Evolutionary conservation across 1,140 invertebrate species (phyloP), one percentile per base, ranked within the genome.

Genomic region (Chironomus tepperi): DNA sequence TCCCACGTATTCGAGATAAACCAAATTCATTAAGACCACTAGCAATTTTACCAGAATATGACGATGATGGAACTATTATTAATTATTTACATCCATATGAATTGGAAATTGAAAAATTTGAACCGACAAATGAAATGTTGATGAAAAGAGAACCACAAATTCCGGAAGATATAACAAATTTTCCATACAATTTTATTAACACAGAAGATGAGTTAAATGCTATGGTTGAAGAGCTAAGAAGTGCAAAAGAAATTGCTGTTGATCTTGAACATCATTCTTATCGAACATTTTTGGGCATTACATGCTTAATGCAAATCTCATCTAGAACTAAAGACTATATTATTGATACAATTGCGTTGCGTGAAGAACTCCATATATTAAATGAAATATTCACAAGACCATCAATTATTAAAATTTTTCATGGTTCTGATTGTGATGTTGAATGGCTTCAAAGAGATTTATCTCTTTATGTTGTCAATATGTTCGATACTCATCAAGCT

Each of bases 401-500:
- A 3, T 89, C 87, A 43, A 91, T 98, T 79, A 78, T 98, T 0
- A 99, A 99, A 85, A 94, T 99, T 2, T 92, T 99, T 78, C 98
- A 99, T 81, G 97, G 97, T 57, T 92, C 94, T 0, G 90, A 96
- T 75, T 85, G 79, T 70, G 98, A 99, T 82, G 87, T 99, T 43
- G 83, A 89, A 19, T 99, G 98, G 98, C 83, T 99, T 19, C 98
- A 99, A 81, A 86, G 94, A 72, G 98, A 99, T 85, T 89, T 99
- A 74, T 93, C 94, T 0, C 77, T 99, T 0, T 99, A 99, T 80
- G 82, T 99, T 16, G 96, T 99, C 0, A 98, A 98, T 79, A 90
- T 99, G 89, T 98, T 99, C 83, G 98, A 99, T 81, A 99, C 97
- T 0, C 88, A 95, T 81, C 89, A 93, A 79, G 97, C 96, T 0